Evolutionary conservation across 2,113 vertebrate species (phyloP).

Genomic region (Leptosomus discolor): DNA sequence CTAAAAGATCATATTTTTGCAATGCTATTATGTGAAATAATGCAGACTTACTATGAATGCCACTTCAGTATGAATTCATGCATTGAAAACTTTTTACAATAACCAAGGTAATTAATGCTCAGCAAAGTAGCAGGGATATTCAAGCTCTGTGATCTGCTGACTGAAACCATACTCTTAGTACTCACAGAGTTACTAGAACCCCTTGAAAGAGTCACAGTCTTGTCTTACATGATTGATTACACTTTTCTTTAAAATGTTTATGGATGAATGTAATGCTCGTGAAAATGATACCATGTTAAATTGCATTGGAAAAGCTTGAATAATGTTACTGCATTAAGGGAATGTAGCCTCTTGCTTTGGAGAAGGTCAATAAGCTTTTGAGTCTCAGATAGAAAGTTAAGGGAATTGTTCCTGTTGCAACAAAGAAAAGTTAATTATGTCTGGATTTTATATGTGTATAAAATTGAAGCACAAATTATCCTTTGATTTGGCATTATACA

Average conservation of each 20-base stretch:
- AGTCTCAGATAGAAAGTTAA: background rate
- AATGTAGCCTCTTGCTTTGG: background rate
- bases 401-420: background rate
- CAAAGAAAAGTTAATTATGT: background rate
- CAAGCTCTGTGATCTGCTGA: background rate
- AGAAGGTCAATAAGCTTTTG: background rate
- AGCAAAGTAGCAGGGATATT: background rate
- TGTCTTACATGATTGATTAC: constrained; percentile 16
- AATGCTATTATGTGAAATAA: background rate
- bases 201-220: background rate
- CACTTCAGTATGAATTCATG: background rate
- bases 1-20: background rate
- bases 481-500: background rate
- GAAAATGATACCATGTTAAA: background rate
- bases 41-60: background rate
- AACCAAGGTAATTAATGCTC: background rate
- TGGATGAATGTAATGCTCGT: background rate
- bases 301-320: constrained; percentile 2
- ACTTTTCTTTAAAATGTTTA: background rate
- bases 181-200: background rate
- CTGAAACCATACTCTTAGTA: background rate
- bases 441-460: background rate
- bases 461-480: background rate
- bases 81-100: background rate
- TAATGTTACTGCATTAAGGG: background rate